A percentile compares a stretch with the other conserved stretches of the same genome.
These are phyloP conservation scores for Hybos culiciformis DNA, from an alignment of 2,888 invertebrate genomes.

Conservation along the genomic window DNA sequence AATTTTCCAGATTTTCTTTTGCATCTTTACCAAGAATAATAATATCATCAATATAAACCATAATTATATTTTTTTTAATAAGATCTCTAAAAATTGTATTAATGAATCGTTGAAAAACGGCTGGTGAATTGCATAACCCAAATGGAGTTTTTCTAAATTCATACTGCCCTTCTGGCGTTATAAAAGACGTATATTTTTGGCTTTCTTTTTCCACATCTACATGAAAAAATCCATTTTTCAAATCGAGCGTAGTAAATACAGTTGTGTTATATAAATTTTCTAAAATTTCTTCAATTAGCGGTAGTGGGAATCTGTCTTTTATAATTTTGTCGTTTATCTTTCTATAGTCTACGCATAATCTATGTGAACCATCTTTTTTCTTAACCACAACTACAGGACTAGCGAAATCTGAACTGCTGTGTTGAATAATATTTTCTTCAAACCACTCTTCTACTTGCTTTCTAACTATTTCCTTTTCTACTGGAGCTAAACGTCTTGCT, in stretches of 20 bases:
- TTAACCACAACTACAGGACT: slow-evolving; percentile 20
- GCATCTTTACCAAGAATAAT: slow-evolving; percentile 16
- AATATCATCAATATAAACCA: slow-evolving; percentile 20
- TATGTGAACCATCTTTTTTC: slow-evolving; percentile 16
- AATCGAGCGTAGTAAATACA: slow-evolving; percentile 21
- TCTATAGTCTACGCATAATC: slow-evolving; percentile 20
- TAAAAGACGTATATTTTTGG: slow-evolving; percentile 22
- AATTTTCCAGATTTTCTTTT: background rate
- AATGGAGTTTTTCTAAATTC: slow-evolving; percentile 26
- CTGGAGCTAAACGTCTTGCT: slow-evolving; percentile 17
- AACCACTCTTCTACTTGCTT: slow-evolving; percentile 15
- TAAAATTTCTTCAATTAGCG: slow-evolving; percentile 22
- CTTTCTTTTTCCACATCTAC: slow-evolving; percentile 19
- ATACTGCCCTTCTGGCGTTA: slow-evolving; percentile 22
- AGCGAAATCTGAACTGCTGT: slow-evolving; percentile 16
- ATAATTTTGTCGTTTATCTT: slow-evolving; percentile 15
- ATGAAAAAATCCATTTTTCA: slow-evolving; percentile 26
- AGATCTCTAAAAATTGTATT: slow-evolving; percentile 15
- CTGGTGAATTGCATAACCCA: slow-evolving; percentile 24
- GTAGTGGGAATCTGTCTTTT: slow-evolving; percentile 19
- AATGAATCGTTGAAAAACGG: slow-evolving; percentile 20
- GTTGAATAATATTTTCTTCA: slow-evolving; percentile 11
- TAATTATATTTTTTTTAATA: slow-evolving; percentile 8
- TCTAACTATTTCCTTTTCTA: slow-evolving; percentile 18
- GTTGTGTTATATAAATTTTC: slow-evolving; percentile 19